Percentiles rank a stretch among this genome's conserved stretches.
These are phyloP conservation scores for Ectropis grisescens DNA, from an alignment of 1,140 invertebrate genomes.

Conservation along the genomic window DNA sequence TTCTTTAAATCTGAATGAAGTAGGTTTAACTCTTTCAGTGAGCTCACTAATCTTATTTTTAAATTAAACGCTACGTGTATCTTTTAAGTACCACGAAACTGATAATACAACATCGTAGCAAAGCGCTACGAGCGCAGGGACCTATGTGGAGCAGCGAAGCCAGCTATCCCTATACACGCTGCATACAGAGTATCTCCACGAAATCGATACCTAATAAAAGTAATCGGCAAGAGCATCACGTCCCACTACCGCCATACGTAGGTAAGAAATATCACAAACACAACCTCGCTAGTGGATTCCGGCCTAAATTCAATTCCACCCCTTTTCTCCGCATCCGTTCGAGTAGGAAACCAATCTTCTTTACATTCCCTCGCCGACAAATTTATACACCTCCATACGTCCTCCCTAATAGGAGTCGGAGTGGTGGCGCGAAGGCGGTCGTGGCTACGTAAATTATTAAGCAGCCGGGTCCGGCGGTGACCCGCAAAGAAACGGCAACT, in stretches of 20 bases:
- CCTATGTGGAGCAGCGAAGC: too few species aligned
- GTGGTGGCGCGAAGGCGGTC: slow-evolving; percentile 14
- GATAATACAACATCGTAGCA: too few species aligned
- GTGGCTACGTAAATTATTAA: slow-evolving; percentile 44
- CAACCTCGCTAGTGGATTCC: slow-evolving; percentile 37
- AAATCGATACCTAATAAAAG: slow-evolving; percentile 16
- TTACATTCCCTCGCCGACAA: slow-evolving; percentile 61
- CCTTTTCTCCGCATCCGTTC: slow-evolving; percentile 35
- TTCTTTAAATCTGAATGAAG: too few species aligned
- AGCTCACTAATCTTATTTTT: too few species aligned
- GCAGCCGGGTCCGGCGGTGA: slow-evolving; percentile 18
- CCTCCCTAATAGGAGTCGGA: slow-evolving; percentile 31
- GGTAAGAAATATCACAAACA: slow-evolving; percentile 44
- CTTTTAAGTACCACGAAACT: too few species aligned
- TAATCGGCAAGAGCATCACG: slow-evolving; percentile 31
- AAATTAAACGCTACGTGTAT: too few species aligned
- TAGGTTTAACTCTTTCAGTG: too few species aligned
- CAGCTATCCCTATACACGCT: too few species aligned
- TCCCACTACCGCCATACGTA: slow-evolving; percentile 18
- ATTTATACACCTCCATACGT: slow-evolving; percentile 58
- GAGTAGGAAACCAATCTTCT: slow-evolving; percentile 58
- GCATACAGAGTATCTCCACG: too few species aligned
- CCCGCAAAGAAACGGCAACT: slow-evolving; percentile 46
- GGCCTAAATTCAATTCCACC: slow-evolving; percentile 61
- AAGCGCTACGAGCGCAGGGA: too few species aligned